phyloP scores from a whole-genome alignment of 2,888 invertebrate genomes.

The Drosophila koepferae region DNA sequence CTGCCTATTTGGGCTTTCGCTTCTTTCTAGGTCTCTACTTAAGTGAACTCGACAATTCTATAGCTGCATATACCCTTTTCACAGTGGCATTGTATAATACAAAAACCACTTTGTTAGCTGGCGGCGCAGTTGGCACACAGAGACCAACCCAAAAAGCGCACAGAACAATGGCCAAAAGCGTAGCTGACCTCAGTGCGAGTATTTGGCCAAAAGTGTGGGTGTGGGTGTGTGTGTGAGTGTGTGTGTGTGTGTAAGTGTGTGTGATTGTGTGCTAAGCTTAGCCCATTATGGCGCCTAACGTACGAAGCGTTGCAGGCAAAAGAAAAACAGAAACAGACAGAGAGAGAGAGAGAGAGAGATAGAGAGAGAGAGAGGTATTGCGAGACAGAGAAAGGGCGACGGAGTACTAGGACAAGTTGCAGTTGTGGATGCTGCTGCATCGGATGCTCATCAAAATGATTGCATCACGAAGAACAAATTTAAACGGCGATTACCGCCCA shows the following conservation, averaged over 20 bases:
- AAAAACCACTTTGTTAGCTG: conserved; percentile 29
- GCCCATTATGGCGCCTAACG: conserved; percentile 75
- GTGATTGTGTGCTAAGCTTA: conserved; percentile 63
- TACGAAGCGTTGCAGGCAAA: conserved; percentile 57
- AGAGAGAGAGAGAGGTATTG: conserved; percentile 8
- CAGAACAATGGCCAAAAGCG: conserved; percentile 61
- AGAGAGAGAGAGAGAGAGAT: conserved; percentile 8
- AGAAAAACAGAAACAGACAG: conserved; percentile 14
- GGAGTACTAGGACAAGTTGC: conserved; percentile 11
- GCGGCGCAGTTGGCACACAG: conserved; percentile 29
- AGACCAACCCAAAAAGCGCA: conserved; percentile 52
- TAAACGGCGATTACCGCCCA: conserved; percentile 72
- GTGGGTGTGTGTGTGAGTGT: conserved; percentile 32
- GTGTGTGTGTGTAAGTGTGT: conserved; percentile 36
- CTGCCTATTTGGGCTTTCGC: neutral
- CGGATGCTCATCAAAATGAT: conserved; percentile 77
- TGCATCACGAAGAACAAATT: conserved; percentile 83
- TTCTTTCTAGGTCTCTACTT: neutral
- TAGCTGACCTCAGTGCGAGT: conserved; percentile 58
- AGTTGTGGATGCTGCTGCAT: conserved; percentile 41
- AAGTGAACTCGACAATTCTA: neutral
- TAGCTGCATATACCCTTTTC: conserved; percentile 25
- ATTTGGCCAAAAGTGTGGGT: conserved; percentile 24
- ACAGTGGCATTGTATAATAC: conserved; percentile 9
- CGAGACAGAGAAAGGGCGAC: conserved; percentile 4